Evolutionary conservation across 2,113 vertebrate genomes (phyloP), one percentile per base, ranked within the genome.

Genomic region (Ameiurus melas): DNA sequence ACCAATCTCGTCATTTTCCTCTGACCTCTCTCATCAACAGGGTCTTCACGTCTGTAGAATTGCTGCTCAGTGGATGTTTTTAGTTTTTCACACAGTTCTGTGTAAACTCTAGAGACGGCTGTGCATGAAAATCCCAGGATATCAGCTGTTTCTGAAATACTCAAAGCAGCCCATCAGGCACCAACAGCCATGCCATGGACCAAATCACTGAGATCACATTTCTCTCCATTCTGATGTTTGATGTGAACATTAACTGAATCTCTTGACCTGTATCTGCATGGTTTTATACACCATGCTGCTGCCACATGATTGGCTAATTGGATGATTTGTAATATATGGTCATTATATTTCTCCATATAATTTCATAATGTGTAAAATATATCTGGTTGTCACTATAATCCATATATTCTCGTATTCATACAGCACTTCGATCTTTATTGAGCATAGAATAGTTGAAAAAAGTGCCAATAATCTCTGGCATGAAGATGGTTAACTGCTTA

Each of bases 401-500:
- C 53, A 36, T 81, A 19, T 36, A 22, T 36, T 25, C 55, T 39
- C n/a, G 36, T 60, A 58, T 82, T 82, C 36, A 60, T 60, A 20
- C 30, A 39, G 30, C 19, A 39, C 33, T 82, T 39, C 1, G 19
- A 60, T 8, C 20, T 22, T 60, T 39, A 83, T 43, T 39, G 33
- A 83, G 80, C 12, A 20, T 22, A 39, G 22, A 62, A 85, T 53
- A 71, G 43, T 60, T 64, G 57, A 83, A 39, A 83, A 62, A 83
- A 64, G 81, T 85, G 64, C 43, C 83, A 36, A 71, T 85, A 20
- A 85, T 85, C 47, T 79, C 19, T 8, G n/a, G 57, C 80, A 39
- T 39, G 58, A 27, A n/a, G 86, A n/a, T 71, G 20, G n/a, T 82
- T 66, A 79, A 71, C 47, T 60, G 82, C 87, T 53, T 83, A 88